Percentiles rank a stretch among this genome's conserved stretches.
Evolutionary conservation across 1,140 invertebrate genomes (phyloP).

Genomic region (Diachasmimorpha longicaudata): DNA sequence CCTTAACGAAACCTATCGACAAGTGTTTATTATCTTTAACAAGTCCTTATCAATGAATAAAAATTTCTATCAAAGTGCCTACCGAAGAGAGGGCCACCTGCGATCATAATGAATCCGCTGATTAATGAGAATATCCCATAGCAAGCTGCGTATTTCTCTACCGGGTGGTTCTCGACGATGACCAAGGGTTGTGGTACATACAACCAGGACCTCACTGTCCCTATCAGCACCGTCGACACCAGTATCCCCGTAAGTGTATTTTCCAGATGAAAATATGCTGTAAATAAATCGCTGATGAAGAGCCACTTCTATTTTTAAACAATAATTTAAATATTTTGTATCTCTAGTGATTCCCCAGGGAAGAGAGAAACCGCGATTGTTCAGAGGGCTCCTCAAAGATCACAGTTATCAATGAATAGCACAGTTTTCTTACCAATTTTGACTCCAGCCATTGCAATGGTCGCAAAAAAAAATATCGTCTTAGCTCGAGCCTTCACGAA

Average conservation of each 20-base stretch:
- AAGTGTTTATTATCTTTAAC: not conserved
- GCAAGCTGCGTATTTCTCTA: conserved; percentile 58
- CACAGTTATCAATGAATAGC: too few relatives aligned
- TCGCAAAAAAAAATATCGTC: conserved; percentile 52
- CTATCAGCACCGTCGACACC: conserved; percentile 46
- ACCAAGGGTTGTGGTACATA: conserved; percentile 52
- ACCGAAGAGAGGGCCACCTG: conserved; percentile 57
- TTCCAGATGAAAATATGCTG: conserved; percentile 51
- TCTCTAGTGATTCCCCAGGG: too few relatives aligned
- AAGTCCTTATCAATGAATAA: not conserved
- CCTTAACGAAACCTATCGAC: conserved; percentile 53
- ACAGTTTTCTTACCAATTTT: conserved; percentile 46
- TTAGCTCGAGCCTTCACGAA: conserved; percentile 48
- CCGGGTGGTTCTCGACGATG: conserved; percentile 53
- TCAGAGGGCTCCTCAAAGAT: too few relatives aligned
- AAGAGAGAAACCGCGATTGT: too few relatives aligned
- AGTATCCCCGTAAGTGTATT: conserved; percentile 45
- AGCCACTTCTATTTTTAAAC: too few relatives aligned
- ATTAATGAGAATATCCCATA: conserved; percentile 58
- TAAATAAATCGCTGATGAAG: not conserved
- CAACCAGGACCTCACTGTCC: conserved; percentile 52
- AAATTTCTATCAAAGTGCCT: conserved; percentile 20
- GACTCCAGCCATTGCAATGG: conserved; percentile 48
- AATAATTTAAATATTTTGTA: too few relatives aligned
- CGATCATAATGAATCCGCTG: conserved; percentile 50